Conservation (phyloP, 2,797 vertebrate species). For the Tachyglossus aculeatus region DNA sequence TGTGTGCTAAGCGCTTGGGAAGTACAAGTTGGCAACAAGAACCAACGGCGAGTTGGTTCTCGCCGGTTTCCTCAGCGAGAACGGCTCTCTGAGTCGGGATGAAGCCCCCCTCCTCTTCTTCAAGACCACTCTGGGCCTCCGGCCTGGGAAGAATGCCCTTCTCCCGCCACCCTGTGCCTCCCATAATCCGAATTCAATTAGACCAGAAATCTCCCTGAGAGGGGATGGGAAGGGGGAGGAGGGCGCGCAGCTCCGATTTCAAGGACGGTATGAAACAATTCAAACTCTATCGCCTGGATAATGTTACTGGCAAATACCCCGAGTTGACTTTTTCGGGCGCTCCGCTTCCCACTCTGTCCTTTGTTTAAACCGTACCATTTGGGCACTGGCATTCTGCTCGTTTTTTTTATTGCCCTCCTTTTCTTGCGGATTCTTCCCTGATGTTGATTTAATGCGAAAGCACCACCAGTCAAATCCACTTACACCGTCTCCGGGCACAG, state of each 20-base stretch:
- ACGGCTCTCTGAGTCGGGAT: constrained; percentile 5
- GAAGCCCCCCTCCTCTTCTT: neutral
- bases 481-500: neutral
- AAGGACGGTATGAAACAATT: neutral
- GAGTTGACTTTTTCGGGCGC: neutral
- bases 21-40: too few species aligned
- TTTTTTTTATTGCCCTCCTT: neutral
- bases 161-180: constrained; percentile 16
- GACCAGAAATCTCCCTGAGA: constrained; percentile 1
- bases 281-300: neutral
- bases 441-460: constrained; percentile 39
- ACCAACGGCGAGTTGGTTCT: too few species aligned
- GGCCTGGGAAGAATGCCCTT: constrained; percentile 27
- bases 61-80: constrained; percentile 49
- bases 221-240: too few species aligned
- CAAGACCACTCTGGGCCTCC: neutral
- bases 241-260: neutral
- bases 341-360: neutral
- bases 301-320: neutral
- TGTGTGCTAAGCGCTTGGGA: too few species aligned
- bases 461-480: constrained; percentile 38
- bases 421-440: constrained; percentile 32
- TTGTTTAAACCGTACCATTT: neutral
- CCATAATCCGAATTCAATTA: constrained; percentile 23
- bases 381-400: neutral